Evolutionary conservation across 2,113 vertebrate genomes (phyloP).

Genomic region (Aspidoscelis tigris): DNA sequence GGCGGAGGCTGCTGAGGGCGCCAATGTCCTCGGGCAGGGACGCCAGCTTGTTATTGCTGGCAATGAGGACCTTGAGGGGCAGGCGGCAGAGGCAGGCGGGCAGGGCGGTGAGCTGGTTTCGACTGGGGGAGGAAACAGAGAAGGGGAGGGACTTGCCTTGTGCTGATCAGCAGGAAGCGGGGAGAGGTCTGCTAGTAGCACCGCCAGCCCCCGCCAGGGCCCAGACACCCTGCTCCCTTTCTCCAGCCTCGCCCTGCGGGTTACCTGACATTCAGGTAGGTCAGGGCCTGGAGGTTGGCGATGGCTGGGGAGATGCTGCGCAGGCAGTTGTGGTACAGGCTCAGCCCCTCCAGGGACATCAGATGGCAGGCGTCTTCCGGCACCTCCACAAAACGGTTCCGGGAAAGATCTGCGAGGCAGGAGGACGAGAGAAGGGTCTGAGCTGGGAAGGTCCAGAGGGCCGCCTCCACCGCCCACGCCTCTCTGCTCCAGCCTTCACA

Average conservation of each 20-base stretch:
- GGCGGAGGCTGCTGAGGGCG: conserved; percentile 83
- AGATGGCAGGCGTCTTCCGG: conserved; percentile 88
- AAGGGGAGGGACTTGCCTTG: not conserved
- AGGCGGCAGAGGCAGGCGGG: conserved; percentile 88
- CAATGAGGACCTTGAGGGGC: conserved; percentile 88
- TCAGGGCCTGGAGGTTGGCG: conserved; percentile 88
- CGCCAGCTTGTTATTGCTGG: conserved; percentile 92
- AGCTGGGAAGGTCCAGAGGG: too few relatives aligned
- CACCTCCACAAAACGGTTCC: conserved; percentile 93
- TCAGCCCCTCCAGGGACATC: conserved; percentile 89
- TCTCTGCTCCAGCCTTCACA: not conserved
- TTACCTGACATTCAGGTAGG: conserved; percentile 88
- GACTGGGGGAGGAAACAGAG: conserved; percentile 72
- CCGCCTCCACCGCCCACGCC: too few relatives aligned
- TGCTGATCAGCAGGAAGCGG: conserved; percentile 13
- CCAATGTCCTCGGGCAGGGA: conserved; percentile 81
- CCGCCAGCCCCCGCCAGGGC: too few relatives aligned
- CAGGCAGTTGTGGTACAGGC: conserved; percentile 94
- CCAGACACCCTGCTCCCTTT: too few relatives aligned
- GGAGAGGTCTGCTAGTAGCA: not conserved
- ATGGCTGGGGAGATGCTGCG: conserved; percentile 83
- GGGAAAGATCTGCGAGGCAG: conserved; percentile 82
- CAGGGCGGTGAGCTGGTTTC: conserved; percentile 87
- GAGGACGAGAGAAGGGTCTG: not conserved
- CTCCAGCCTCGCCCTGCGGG: accelerated